Conservation (phyloP, 2,797 vertebrate genomes). For the Calcarius lapponicus region DNA sequence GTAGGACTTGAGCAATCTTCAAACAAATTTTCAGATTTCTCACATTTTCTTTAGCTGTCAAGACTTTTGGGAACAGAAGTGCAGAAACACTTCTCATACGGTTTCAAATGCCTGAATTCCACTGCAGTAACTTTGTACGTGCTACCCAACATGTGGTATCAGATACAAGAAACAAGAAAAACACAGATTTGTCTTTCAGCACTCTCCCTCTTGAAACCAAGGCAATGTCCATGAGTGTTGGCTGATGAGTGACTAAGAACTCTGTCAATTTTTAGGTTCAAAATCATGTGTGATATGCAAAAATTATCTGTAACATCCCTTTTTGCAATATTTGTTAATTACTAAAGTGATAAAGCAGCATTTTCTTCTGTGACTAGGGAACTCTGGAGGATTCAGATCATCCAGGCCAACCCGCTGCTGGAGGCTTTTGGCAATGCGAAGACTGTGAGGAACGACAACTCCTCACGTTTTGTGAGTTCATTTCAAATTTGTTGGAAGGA, state of each 20-base stretch:
- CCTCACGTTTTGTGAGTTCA: slow-evolving; percentile 83
- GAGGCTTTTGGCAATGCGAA: slow-evolving; percentile 85
- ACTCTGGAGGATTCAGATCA: slow-evolving; percentile 86
- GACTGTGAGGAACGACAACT: slow-evolving; percentile 85
- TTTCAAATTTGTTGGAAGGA: neutral
- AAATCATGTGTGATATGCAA: neutral
- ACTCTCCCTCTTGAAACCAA: neutral
- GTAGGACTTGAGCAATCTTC: accelerated
- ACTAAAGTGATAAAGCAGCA: neutral
- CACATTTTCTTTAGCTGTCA: neutral
- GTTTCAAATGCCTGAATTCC: neutral
- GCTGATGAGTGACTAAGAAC: neutral
- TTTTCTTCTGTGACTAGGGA: slow-evolving; percentile 64
- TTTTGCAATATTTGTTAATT: neutral
- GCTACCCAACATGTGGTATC: neutral
- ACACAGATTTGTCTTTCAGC: neutral
- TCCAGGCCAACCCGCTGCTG: slow-evolving; percentile 83
- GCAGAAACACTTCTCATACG: neutral
- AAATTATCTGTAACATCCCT: neutral
- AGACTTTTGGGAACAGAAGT: neutral
- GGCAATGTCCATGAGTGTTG: neutral
- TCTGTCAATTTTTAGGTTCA: neutral
- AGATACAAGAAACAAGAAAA: neutral
- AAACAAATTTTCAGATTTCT: neutral
- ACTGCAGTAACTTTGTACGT: neutral